These are phyloP conservation scores for Diogma glabrata DNA, from an alignment of 2,888 invertebrate species.

Conservation along the genomic window DNA sequence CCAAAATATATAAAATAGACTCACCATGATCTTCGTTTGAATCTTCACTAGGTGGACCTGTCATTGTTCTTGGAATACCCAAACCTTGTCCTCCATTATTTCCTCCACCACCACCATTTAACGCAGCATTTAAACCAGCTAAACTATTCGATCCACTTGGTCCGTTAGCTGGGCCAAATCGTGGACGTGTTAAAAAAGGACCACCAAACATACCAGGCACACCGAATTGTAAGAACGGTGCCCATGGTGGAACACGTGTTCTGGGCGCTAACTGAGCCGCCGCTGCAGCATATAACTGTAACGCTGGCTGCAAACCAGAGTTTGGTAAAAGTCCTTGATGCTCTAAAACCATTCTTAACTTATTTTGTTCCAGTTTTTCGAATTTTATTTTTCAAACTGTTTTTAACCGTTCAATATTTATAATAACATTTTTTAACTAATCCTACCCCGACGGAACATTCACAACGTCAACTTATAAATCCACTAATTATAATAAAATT, in stretches of 20 bases:
- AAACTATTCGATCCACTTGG: slow-evolving; percentile 22
- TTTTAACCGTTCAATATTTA: neutral
- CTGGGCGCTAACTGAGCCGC: slow-evolving; percentile 41
- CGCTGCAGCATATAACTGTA: slow-evolving; percentile 59
- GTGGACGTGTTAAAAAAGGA: slow-evolving; percentile 25
- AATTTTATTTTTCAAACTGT: no score
- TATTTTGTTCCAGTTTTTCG: no score
- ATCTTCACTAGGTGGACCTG: slow-evolving; percentile 43
- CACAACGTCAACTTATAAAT: neutral
- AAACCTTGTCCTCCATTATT: slow-evolving; percentile 19
- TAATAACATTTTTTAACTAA: no score
- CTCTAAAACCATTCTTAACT: slow-evolving; percentile 48
- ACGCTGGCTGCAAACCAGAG: slow-evolving; percentile 52
- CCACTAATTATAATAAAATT: neutral
- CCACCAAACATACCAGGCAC: slow-evolving; percentile 36
- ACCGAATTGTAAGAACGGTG: slow-evolving; percentile 44
- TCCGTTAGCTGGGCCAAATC: slow-evolving; percentile 29
- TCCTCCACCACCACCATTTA: slow-evolving; percentile 32
- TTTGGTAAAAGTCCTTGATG: slow-evolving; percentile 28
- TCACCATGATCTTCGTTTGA: slow-evolving; percentile 43
- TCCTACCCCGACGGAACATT: slow-evolving; percentile 3
- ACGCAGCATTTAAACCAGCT: slow-evolving; percentile 19
- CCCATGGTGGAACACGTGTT: slow-evolving; percentile 45
- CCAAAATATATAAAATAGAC: no score
- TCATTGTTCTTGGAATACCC: slow-evolving; percentile 21